Percentiles rank a stretch among this genome's conserved stretches.
Conservation (phyloP, 2,113 vertebrate genomes). For the Pelvicachromis taeniatus region DNA sequence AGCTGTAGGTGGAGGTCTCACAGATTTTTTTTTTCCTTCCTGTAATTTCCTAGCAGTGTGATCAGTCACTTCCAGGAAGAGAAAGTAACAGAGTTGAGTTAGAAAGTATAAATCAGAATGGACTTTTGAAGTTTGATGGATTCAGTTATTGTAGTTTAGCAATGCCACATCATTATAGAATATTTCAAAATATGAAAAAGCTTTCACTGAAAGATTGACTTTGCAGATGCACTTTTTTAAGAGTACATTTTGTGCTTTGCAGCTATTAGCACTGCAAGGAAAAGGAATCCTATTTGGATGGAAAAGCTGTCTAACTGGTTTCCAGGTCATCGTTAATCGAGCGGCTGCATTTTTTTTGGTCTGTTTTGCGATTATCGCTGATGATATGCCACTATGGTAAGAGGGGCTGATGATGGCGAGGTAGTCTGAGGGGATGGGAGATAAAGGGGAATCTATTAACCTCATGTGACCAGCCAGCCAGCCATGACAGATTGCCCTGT, state of each 20-base stretch:
- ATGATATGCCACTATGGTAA: conserved; percentile 26
- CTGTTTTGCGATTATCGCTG: conserved; percentile 17
- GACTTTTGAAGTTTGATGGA: background rate
- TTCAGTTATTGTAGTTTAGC: background rate
- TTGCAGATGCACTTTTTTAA: background rate
- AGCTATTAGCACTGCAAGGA: background rate
- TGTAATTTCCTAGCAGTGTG: background rate
- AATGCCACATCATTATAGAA: background rate
- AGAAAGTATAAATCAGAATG: background rate
- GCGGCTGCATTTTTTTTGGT: background rate
- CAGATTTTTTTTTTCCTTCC: background rate
- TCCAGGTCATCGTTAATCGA: conserved; percentile 35
- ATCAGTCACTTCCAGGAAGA: background rate
- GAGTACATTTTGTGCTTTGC: background rate
- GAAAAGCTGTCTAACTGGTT: background rate
- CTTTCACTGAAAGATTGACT: background rate
- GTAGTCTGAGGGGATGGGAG: conserved; percentile 29
- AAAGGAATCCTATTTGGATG: conserved; percentile 10
- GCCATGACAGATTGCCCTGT: conserved; percentile 63
- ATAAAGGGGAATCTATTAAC: conserved; percentile 67
- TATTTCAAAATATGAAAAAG: background rate
- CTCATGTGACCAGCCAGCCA: conserved; percentile 59
- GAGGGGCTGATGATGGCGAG: conserved; percentile 30
- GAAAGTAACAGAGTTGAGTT: background rate
- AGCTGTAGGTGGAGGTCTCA: background rate